These are phyloP conservation scores for Drosophila yooni DNA, from an alignment of 2,888 invertebrate genomes.

Conservation along the genomic window DNA sequence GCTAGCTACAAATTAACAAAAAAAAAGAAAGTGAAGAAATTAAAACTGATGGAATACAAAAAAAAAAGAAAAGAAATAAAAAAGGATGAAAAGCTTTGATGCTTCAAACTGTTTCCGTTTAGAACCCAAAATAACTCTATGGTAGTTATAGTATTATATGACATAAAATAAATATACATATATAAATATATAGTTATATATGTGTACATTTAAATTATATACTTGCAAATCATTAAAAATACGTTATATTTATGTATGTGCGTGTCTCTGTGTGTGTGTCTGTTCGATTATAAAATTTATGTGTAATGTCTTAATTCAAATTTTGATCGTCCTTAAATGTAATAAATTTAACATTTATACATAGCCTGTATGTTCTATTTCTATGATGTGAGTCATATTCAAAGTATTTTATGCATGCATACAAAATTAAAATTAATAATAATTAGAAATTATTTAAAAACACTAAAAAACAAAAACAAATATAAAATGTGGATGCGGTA, in stretches of 20 bases:
- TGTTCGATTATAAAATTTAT: constrained; percentile 54
- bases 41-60: constrained; percentile 24
- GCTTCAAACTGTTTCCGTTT: constrained; percentile 50
- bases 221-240: constrained; percentile 38
- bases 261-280: constrained; percentile 47
- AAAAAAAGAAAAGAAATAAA: constrained; percentile 26
- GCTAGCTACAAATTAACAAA: constrained; percentile 42
- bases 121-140: constrained; percentile 70
- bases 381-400: constrained; percentile 64
- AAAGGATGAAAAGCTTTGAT: constrained; percentile 34
- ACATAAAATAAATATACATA: constrained; percentile 37
- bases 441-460: constrained; percentile 51
- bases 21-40: constrained; percentile 16
- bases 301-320: constrained; percentile 52
- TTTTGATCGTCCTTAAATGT: constrained; percentile 71
- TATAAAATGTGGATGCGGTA: constrained; percentile 29
- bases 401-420: constrained; percentile 67
- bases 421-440: constrained; percentile 53
- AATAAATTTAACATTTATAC: constrained; percentile 43
- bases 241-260: constrained; percentile 43
- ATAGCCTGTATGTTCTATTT: constrained; percentile 53
- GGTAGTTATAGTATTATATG: constrained; percentile 77
- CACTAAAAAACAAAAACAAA: constrained; percentile 6
- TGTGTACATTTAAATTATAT: constrained; percentile 57
- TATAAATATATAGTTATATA: constrained; percentile 31